Percentiles rank a stretch among this genome's conserved stretches.
phyloP scores from a whole-genome alignment of 2,888 invertebrate genomes.

The Galeruca laticollis region DNA sequence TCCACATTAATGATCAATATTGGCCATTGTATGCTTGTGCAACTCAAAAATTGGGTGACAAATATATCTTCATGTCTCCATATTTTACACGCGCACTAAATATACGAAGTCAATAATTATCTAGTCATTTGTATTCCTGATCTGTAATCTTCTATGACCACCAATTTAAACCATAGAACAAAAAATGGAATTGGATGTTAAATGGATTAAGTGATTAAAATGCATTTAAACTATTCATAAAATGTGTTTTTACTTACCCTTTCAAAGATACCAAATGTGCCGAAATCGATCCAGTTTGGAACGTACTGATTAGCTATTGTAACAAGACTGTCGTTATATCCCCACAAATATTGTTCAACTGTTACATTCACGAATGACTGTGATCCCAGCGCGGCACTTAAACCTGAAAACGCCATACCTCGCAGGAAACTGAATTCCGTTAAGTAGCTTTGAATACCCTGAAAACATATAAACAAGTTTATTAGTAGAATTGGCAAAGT shows the following conservation, averaged over 20 bases:
- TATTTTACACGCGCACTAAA: too few relatives aligned
- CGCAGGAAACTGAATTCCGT: slow-evolving; percentile 70
- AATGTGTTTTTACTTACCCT: slow-evolving; percentile 77
- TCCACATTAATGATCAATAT: too few relatives aligned
- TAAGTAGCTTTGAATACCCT: slow-evolving; percentile 73
- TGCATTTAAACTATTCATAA: too few relatives aligned
- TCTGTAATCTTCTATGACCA: too few relatives aligned
- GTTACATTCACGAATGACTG: slow-evolving; percentile 75
- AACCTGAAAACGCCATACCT: slow-evolving; percentile 72
- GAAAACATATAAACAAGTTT: slow-evolving; percentile 46
- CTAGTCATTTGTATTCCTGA: too few relatives aligned
- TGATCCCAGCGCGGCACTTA: slow-evolving; percentile 71
- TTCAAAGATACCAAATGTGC: slow-evolving; percentile 84
- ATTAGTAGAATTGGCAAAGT: neutral
- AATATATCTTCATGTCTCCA: too few relatives aligned
- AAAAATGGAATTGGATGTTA: too few relatives aligned
- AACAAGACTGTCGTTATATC: slow-evolving; percentile 83
- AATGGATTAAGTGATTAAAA: too few relatives aligned
- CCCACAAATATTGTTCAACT: slow-evolving; percentile 83
- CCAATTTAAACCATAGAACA: too few relatives aligned
- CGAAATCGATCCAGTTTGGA: slow-evolving; percentile 83
- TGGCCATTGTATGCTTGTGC: too few relatives aligned
- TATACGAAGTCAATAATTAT: too few relatives aligned
- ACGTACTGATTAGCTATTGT: slow-evolving; percentile 76
- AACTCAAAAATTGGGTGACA: too few relatives aligned